These are phyloP conservation scores for Neopelma chrysocephalum DNA, from an alignment of 2,797 vertebrate genomes.

Conservation along the genomic window DNA sequence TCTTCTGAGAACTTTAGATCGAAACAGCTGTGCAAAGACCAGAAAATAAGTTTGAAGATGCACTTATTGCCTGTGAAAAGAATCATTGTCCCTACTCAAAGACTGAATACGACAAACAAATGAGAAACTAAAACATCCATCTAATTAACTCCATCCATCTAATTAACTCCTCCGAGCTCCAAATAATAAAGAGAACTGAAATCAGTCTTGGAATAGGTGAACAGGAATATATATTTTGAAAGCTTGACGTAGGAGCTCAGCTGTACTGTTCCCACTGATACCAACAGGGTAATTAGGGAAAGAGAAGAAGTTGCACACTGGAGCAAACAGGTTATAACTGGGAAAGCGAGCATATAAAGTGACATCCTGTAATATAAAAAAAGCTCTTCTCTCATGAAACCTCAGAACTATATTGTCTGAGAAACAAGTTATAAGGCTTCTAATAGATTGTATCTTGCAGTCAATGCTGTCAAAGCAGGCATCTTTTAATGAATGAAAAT, in stretches of 20 bases:
- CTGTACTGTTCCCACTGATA: neutral
- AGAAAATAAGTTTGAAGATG: constrained; percentile 9
- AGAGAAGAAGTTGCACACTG: neutral
- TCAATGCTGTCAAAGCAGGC: neutral
- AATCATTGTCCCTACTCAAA: neutral
- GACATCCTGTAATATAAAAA: neutral
- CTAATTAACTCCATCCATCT: neutral
- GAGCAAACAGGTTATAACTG: neutral
- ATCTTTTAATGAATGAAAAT: neutral
- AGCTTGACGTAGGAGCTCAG: neutral
- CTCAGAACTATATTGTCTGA: neutral
- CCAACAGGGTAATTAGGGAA: neutral
- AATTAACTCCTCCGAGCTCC: neutral
- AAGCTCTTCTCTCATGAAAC: neutral
- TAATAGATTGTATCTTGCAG: neutral
- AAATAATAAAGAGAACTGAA: constrained; percentile 10
- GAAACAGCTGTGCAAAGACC: neutral
- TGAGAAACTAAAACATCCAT: neutral
- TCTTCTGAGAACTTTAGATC: neutral
- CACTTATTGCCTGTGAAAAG: neutral
- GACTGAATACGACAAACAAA: neutral
- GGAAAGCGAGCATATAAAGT: neutral
- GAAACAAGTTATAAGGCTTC: neutral
- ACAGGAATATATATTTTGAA: constrained; percentile 26
- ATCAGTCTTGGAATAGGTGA: neutral